Base-by-base conservation (phyloP, 2,113 vertebrate genomes). In the Butorides virescens region DNA sequence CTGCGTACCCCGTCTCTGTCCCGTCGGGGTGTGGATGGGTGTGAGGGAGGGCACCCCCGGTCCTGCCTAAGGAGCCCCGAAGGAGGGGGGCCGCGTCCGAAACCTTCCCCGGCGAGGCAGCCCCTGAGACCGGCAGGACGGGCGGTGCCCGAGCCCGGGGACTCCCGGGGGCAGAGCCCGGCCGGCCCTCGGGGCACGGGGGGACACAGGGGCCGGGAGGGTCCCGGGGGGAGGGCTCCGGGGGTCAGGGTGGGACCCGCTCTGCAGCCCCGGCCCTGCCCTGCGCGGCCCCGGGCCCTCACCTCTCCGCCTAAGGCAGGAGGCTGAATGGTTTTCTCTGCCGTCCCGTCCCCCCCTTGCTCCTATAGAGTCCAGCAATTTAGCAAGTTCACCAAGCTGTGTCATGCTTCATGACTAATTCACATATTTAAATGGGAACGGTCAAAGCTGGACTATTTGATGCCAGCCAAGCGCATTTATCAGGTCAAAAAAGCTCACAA, bases 401-500 rank as follows among this genome's bases (percentile, higher is more conserved):
- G 98, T 98, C 98, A 98, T 97, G 98, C 98, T 99, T 99, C 98
- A 98, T 98, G 99, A 98, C 98, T 98, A 98, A 99, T 99, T 98
- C 98, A 98, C 98, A 98, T 98, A 99, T 98, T 99, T 98, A 99
- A 99, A 99, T 98, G 92, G 97, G 98, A 97, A 96, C 97, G 96
- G 98, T 98, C 98, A 98, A 98, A 98, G 98, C 98, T 82, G 86
- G 97, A 97, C 98, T 98, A 98, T 99, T 99, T 98, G 98, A 98
- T 98, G 98, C 97, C 98, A 98, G 98, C 98, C 98, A 99, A 98
- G 98, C 98, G 98, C 98, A 97, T 98, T 98, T 98, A 99, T 99
- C 98, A 98, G 98, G 98, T 98, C 98, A 99, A 98, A 98, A 96
- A 98, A 98, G 98, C 98, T 97, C 97, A 99, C 98, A 99, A 99